Conservation (phyloP, 2,113 vertebrate species). For the Entelurus aequoreus region DNA sequence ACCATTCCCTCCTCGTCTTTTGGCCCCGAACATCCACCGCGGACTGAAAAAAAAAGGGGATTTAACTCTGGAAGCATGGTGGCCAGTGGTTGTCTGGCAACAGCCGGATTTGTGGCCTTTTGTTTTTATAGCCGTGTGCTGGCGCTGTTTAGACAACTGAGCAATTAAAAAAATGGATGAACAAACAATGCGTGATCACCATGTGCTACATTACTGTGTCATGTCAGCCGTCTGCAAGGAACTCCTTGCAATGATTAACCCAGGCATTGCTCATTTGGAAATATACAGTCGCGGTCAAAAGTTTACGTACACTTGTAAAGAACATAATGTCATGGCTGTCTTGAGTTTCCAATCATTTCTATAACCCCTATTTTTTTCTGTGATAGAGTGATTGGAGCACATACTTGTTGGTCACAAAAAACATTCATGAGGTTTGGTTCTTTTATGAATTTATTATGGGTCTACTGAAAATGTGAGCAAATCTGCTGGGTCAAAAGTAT, state of each 20-base stretch:
- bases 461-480: too few relatives aligned
- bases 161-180: conserved; percentile 10
- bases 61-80: conserved; percentile 51
- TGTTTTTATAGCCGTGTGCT: conserved; percentile 11
- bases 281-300: background rate
- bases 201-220: conserved; percentile 28
- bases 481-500: too few relatives aligned
- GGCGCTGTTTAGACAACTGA: background rate
- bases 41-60: conserved; percentile 40
- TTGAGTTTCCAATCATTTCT: too few relatives aligned
- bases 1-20: background rate
- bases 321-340: too few relatives aligned
- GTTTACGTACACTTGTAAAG: too few relatives aligned
- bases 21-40: conserved; percentile 2
- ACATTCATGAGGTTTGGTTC: too few relatives aligned
- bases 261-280: conserved; percentile 29
- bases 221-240: conserved; percentile 7
- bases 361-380: too few relatives aligned
- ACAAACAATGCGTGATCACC: background rate
- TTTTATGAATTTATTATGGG: too few relatives aligned
- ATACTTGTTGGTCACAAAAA: too few relatives aligned
- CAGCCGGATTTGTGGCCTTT: conserved; percentile 54
- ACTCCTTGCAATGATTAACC: conserved; percentile 27
- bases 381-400: too few relatives aligned
- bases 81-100: conserved; percentile 47